phyloP scores from a whole-genome alignment of 2,797 vertebrate genomes.

The Enteromius afrohamiltoni region DNA sequence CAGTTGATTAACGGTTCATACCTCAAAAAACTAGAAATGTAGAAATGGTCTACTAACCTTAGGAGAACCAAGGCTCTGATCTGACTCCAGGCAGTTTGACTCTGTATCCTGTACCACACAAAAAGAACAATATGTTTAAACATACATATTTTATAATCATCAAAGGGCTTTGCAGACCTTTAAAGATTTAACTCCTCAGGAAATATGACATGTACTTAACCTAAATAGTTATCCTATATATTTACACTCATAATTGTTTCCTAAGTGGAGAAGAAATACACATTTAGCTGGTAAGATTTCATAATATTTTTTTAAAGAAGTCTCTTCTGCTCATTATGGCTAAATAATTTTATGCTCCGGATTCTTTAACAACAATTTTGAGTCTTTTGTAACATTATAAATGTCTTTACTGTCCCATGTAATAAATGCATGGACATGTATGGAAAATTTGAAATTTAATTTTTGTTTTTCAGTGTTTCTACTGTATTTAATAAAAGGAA shows the following conservation, averaged over 20 bases:
- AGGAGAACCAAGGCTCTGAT: slow-evolving; percentile 69
- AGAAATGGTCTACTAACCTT: slow-evolving; percentile 64
- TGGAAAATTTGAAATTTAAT: too few species aligned
- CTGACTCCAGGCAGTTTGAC: slow-evolving; percentile 66
- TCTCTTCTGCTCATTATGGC: neutral
- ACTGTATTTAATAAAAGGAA: neutral
- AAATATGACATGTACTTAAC: neutral
- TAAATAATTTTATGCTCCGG: neutral
- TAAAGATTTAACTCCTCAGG: neutral
- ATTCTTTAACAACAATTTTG: neutral
- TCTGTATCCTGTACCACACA: slow-evolving; percentile 69
- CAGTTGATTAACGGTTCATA: neutral
- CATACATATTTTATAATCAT: neutral
- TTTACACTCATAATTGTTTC: neutral
- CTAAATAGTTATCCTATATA: neutral
- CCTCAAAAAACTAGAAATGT: neutral
- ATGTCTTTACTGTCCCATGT: neutral
- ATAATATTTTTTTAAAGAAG: neutral
- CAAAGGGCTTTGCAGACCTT: neutral
- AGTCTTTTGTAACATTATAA: neutral
- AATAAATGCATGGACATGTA: too few species aligned
- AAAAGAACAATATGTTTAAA: slow-evolving; percentile 28
- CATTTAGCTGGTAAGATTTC: neutral
- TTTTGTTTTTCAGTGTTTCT: too few species aligned
- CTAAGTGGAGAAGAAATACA: neutral